Base-by-base conservation (phyloP, 2,888 invertebrate species). In the Iselma pallidipennis region DNA sequence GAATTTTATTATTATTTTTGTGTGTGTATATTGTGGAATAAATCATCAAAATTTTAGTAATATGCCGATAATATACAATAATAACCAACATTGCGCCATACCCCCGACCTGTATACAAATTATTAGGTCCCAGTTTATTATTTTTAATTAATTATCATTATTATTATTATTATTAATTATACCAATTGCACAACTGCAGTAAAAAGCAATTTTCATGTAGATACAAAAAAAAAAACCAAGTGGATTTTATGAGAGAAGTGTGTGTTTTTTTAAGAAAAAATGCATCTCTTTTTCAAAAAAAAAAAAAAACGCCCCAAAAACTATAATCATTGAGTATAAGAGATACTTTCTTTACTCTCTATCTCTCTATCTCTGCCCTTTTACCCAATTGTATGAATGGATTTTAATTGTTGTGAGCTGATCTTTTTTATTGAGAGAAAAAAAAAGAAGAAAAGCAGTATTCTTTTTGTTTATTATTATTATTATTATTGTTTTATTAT, bases 161-260 rank as follows among this genome's bases (percentile, higher is more conserved):
- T 6, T 14, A 4, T 33, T 33, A 37, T 5, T 16, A 37, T 4
- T 37, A 14, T 4, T n/a, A n/a, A n/a, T n/a, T 16, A 16, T 16
- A 16, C 14, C 31, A 63, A 66, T 69, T 73, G 76, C 76, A 76
- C 75, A 76, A 76, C 73, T 74, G 74, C 75, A 76, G 72, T 72
- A 76, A 73, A 51, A 79, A 78, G 78, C 79, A 79, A 79, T 78
- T 78, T 73, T 76, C 16, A 74, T 77, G 75, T 79, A 77, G 76
- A 37, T 53, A 57, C 53, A 70, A 66, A 61, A 57, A 65, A 68
- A 66, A 64, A 68, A 71, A 65, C n/a, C n/a, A 67, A 68, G 70
- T 61, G 51, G 48, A 53, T 31, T 49, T 55, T 51, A 33, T 56
- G 56, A 57, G 37, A 48, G 56, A 56, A 52, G 49, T 57, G 55